Evolutionary conservation across 1,140 invertebrate species (phyloP), one percentile per base, ranked within the genome.

Genomic region (Heliconius himera): DNA sequence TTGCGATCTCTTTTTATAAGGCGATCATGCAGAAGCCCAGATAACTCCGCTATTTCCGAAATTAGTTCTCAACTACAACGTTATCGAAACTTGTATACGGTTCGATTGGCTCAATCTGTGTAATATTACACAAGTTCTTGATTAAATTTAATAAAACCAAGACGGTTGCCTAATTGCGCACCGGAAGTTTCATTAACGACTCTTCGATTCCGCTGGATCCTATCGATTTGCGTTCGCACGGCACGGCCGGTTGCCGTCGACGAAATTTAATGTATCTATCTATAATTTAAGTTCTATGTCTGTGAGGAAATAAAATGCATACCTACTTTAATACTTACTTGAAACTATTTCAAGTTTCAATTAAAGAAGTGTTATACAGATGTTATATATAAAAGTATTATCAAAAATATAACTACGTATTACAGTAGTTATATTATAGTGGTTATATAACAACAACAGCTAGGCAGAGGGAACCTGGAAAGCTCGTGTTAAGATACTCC

Each of bases 71-170:
- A 94, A 94, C 92, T 93, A 93, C 85, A 88, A 85, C 87, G 91
- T 88, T 91, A 92, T 94, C 89, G 91, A 92, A 94, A 94, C 93
- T 93, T 94, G 90, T 92, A 91, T 90, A 90, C 88, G 91, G 88
- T 88, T 88, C 88, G 93, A 94, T 93, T 91, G 91, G 91, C 71
- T 91, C 92, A 93, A 94, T 94, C 91, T 93, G 93, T 91, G 91
- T 93, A 92, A 94, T 93, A 94, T 94, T 94, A 89, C 92, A 92
- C 88, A 94, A 94, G 92, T 94, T 94, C 92, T 92, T 94, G 92
- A 94, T 94, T 94, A 94, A 94, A 94, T 93, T 94, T 94, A 93
- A 94, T 94, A 94, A 94, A 94, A 94, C 89, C 91, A 93, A 94
- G 92, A 93, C 89, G 88, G 88, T 91, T 91, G 89, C 88, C 89